phyloP scores from a whole-genome alignment of 1,140 invertebrate genomes.

The Drosophila tristis region DNA sequence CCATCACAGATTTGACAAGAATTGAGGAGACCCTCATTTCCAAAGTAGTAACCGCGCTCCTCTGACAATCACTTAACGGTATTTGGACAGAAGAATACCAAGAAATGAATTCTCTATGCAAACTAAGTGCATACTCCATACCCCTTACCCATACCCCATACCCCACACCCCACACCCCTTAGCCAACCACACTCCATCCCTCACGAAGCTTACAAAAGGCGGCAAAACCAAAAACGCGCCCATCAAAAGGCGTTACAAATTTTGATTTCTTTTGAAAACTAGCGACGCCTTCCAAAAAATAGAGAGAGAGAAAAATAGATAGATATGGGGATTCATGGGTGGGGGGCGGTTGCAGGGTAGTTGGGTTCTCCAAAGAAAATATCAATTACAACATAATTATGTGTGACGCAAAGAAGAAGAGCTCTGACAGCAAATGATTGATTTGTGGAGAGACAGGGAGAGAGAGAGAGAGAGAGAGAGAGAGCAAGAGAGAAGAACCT shows the following conservation, averaged over 20 bases:
- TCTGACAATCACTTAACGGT: constrained; percentile 64
- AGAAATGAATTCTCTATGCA: constrained; percentile 68
- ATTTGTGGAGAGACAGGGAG: constrained; percentile 58
- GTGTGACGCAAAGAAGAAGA: constrained; percentile 67
- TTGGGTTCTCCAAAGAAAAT: constrained; percentile 48
- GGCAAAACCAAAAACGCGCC: constrained; percentile 56
- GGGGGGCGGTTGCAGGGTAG: not conserved
- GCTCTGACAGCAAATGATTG: constrained; percentile 75
- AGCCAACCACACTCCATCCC: constrained; percentile 21
- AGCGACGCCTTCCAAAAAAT: constrained; percentile 57
- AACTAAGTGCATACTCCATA: constrained; percentile 59
- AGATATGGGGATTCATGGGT: not conserved
- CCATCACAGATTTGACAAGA: constrained; percentile 50
- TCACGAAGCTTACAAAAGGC: constrained; percentile 33
- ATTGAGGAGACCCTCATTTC: constrained; percentile 39
- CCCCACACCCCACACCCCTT: constrained; percentile 13
- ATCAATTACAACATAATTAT: constrained; percentile 82
- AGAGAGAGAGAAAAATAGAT: constrained; percentile 24
- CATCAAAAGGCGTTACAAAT: constrained; percentile 81
- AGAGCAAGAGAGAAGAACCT: not conserved
- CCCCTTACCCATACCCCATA: constrained; percentile 15
- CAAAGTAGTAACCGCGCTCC: constrained; percentile 43
- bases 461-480: not conserved
- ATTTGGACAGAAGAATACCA: constrained; percentile 25
- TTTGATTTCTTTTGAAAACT: constrained; percentile 79